Base-by-base conservation (phyloP, 2,797 vertebrate species). In the Helostoma temminkii region DNA sequence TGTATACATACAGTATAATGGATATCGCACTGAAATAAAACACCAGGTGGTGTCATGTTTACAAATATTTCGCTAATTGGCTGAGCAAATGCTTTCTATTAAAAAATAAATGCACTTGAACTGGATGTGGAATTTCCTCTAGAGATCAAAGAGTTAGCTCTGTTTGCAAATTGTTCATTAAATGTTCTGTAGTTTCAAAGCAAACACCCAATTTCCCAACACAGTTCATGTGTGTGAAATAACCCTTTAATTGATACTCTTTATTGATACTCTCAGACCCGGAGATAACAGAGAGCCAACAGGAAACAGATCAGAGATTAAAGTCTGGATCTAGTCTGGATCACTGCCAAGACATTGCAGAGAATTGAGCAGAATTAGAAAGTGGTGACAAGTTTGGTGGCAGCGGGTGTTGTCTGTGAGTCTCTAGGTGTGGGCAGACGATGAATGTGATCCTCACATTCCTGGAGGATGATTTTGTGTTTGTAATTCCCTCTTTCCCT, bases 401-500 rank as follows among this genome's bases (percentile, higher is more conserved):
- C 47, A 54, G 45, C 32, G 56, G 49, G 52, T 54, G 68, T 60
- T 56, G 36, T 64, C 59, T 73, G 59, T 9, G 66, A 53, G 43
- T 85, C 76, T 83, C 60, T 65, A 49, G 73, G 78, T 81, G 74
- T 68, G 73, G 11, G 48, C 47, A 28, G 54, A 63, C 54, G 28
- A 39, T 64, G 74, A 73, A 78, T 77, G 77, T 30, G 53, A 76
- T 74, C 49, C 45, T 37, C 64, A 2, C 36, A 39, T 68, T 86
- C 77, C 84, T 74, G 62, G 45, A 76, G 76, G 73, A 79, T 46
- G 62, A 55, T 61, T 87, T 73, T 81, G 49, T 83, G 63, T 67
- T 64, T 82, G 81, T 76, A 84, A 61, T 69, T 86, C 83, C 59
- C 79, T 63, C 39, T 72, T 47, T 87, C 84, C 88, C 87, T 3